Base-by-base conservation (phyloP, 2,888 invertebrate species). In the Pristionchus arcanus region DNA sequence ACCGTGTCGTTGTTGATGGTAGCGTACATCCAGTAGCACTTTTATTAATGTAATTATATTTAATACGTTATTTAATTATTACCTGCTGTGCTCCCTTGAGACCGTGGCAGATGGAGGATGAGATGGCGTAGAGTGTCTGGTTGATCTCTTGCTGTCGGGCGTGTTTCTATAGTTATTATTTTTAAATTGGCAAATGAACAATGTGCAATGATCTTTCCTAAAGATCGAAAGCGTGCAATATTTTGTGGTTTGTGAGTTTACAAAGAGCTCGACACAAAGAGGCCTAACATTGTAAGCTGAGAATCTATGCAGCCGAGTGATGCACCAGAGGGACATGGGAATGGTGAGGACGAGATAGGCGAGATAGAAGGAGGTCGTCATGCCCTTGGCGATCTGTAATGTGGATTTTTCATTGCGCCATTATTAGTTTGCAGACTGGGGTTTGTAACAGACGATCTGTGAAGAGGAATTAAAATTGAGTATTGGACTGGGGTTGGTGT, bases 21-120 rank as follows among this genome's bases (percentile, higher is more conserved):
- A 2, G 87, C 87, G 87, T 87, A 87, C 87, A 87, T 87, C 87
- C 87, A 87, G 87, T 53, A 87, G 59, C 55, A 34, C 84, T 55
- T 28, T 53, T 31, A 53, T n/a, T 53, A 9, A 5, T 25, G 42
- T 77, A 71, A 34, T 71, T 71, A 63, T 7, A 9, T 74, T 34
- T 25, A 74, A 42, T 74, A 19, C 7, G 25, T 49, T 49, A 19
- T 42, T 49, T 81, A 53, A 81, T 28, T 49, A 81, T 25, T 2
- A 87, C 87, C 68, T 87, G 87, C 49, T 87, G 87, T n/a, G 68
- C 66, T 16, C 66, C 66, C 31, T 87, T 87, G n/a, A 42, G 42
- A 1, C n/a, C 68, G 28, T 87, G 87, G 68, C 87, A 87, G 31
- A 68, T 37, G 19, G 87, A 59, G n/a, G 68, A 68, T 16, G 68